A percentile compares a stretch with the other conserved stretches of the same genome.
Evolutionary conservation across 2,888 invertebrate species (phyloP).

Genomic region (Lepas anatifera): DNA sequence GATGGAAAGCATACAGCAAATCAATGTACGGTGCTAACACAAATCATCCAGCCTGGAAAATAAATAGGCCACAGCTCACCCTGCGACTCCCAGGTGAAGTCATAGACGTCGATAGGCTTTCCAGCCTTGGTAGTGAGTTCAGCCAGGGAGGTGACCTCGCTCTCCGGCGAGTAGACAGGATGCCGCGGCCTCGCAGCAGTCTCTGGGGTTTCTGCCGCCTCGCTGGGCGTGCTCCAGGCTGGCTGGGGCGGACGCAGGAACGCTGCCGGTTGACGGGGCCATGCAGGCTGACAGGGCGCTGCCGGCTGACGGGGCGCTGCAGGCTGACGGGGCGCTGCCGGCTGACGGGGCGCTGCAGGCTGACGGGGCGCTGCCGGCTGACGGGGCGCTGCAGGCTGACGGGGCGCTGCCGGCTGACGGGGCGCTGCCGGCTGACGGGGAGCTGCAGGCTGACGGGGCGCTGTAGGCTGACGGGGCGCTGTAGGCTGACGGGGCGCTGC

Average conservation of each 20-base stretch:
- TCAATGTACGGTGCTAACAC: no score
- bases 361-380: no score
- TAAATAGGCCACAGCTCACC: no score
- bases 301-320: neutral
- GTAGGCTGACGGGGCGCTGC: neutral
- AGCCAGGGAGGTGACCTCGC: neutral
- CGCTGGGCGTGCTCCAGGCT: no score
- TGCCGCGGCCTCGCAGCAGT: neutral
- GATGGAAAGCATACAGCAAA: no score
- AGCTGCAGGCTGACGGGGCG: neutral
- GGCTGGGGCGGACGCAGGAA: neutral
- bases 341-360: no score
- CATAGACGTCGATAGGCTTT: neutral
- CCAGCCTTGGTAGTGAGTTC: neutral
- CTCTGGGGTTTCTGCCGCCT: neutral
- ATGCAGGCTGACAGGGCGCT: neutral
- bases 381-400: neutral
- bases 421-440: no score
- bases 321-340: neutral
- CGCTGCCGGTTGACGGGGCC: neutral
- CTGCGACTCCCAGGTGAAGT: neutral
- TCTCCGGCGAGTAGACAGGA: neutral
- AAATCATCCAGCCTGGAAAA: no score
- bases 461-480: neutral
- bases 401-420: no score